Evolutionary conservation across 2,888 invertebrate species (phyloP), one percentile per base, ranked within the genome.

Genomic region (Mantis religiosa): DNA sequence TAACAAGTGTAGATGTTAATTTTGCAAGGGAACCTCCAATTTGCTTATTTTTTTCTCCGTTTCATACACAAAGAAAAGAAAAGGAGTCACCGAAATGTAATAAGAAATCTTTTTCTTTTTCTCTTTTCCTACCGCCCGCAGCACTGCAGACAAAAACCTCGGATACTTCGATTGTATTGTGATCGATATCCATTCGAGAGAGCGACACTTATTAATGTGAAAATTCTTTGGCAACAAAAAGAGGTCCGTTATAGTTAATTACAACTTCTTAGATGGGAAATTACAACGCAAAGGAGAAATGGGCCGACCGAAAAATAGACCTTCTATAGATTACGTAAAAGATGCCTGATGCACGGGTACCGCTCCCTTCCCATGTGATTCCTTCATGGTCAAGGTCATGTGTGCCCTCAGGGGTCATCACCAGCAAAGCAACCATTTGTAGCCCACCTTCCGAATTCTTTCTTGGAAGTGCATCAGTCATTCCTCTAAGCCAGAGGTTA

Each of bases 321-420:
- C 54, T 71, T 71, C 54, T 71, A 71, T 71, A 71, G 54, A 71
- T 71, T 71, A 71, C 54, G 54, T 71, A 71, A 71, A 71, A 71
- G 20, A 71, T 9, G 20, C 54, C 54, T 71, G 54, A 71, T 25
- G 54, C 15, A 25, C 54, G 20, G 54, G 54, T 71, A 71, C 54
- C 54, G 54, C 54, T 71, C 54, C 54, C 54, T 71, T 71, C 54
- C 54, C 54, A 71, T 71, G 54, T 71, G 54, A 71, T 71, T 71
- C 54, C 28, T 81, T 86, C 86, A 86, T 86, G 86, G 86, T 86
- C 86, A 86, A 86, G 86, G 86, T 81, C 28, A 86, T 28, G 28
- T 20, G 20, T 28, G 30, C 28, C 86, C 86, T 15, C 8, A 28
- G 71, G 86, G 86, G 54, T 71, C 54, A 71, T 25, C 15, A 25